These are phyloP conservation scores for Koerneria pararmatus DNA, from an alignment of 2,888 invertebrate species.

Conservation along the genomic window DNA sequence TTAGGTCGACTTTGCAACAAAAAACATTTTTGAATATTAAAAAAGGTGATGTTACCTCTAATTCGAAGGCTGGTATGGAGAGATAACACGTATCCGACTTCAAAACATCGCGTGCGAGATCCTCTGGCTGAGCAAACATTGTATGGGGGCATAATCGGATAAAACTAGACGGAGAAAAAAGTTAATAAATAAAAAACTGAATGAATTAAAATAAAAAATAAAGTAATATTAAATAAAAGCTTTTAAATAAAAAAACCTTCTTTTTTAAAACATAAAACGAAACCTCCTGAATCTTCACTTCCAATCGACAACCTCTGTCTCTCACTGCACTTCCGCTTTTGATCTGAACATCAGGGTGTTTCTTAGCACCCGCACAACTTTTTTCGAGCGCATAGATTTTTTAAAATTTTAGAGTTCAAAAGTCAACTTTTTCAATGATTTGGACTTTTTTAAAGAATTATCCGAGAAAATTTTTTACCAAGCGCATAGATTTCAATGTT, in stretches of 20 bases:
- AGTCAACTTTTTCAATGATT: no score
- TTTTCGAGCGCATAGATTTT: not conserved
- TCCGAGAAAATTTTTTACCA: no score
- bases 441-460: not conserved
- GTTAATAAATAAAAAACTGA: not conserved
- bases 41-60: slow-evolving; percentile 69
- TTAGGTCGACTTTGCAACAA: no score
- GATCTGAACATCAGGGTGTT: slow-evolving; percentile 9
- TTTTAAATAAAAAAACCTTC: not conserved
- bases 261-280: not conserved
- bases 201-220: not conserved
- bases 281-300: slow-evolving; percentile 47
- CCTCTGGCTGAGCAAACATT: slow-evolving; percentile 65
- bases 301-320: slow-evolving; percentile 46
- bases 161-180: no score
- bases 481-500: no score
- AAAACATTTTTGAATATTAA: slow-evolving; percentile 29
- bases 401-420: no score
- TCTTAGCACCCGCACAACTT: no score
- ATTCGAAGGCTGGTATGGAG: slow-evolving; percentile 79
- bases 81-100: slow-evolving; percentile 83
- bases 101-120: slow-evolving; percentile 85
- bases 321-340: slow-evolving; percentile 48
- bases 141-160: not conserved
- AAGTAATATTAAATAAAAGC: not conserved